Evolutionary conservation across 2,888 invertebrate species (phyloP).

Genomic region (Ochlodes sylvanus): DNA sequence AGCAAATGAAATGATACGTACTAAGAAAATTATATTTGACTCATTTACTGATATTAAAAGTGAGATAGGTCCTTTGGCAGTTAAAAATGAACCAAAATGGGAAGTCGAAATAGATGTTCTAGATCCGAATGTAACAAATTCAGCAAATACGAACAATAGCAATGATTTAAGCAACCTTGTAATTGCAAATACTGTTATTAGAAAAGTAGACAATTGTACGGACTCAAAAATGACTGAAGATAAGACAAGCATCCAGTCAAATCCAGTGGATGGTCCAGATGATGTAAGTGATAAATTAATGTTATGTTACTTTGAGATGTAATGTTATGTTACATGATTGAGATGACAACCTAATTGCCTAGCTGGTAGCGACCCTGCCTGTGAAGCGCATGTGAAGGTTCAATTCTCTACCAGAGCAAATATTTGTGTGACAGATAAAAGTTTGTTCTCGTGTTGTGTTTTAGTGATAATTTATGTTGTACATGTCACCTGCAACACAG

Average conservation of each 20-base stretch:
- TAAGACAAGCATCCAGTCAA: not conserved
- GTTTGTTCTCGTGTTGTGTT: too few relatives aligned
- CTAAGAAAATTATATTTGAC: slow-evolving; percentile 79
- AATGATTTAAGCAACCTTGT: slow-evolving; percentile 69
- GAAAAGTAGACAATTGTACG: slow-evolving; percentile 69
- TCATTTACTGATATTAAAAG: slow-evolving; percentile 79
- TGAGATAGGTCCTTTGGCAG: slow-evolving; percentile 72
- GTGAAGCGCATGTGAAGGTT: too few relatives aligned
- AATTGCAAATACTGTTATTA: slow-evolving; percentile 77
- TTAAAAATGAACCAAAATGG: slow-evolving; percentile 77
- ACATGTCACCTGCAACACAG: too few relatives aligned
- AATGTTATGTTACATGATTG: too few relatives aligned
- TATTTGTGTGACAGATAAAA: too few relatives aligned
- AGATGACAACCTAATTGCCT: too few relatives aligned
- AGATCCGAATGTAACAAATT: slow-evolving; percentile 49
- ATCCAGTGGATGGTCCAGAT: slow-evolving; percentile 45
- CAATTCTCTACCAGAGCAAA: too few relatives aligned
- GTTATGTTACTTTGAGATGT: too few relatives aligned
- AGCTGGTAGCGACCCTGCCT: too few relatives aligned
- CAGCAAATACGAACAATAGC: slow-evolving; percentile 55
- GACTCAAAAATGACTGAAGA: slow-evolving; percentile 47
- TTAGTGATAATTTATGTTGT: too few relatives aligned
- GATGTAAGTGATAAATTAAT: slow-evolving; percentile 58
- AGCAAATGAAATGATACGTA: slow-evolving; percentile 58
- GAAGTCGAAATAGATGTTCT: slow-evolving; percentile 74